Conservation (phyloP, 2,113 vertebrate species). For the Cyphomyrus plagiostoma region DNA sequence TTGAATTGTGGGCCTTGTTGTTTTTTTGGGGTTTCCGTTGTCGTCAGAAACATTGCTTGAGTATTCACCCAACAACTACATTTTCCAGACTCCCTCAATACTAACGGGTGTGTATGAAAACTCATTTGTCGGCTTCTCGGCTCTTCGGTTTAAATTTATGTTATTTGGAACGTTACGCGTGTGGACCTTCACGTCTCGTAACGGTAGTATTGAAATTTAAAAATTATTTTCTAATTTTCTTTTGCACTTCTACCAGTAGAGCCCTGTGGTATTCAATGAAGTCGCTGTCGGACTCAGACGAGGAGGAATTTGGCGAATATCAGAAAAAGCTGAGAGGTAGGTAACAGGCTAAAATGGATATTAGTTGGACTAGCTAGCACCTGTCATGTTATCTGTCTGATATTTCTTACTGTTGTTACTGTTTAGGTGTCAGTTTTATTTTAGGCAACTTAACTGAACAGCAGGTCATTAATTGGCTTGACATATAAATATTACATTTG, state of each 20-base stretch:
- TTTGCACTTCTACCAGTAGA: not conserved
- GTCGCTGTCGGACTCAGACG: slow-evolving; percentile 47
- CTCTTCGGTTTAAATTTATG: not conserved
- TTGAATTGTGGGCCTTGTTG: slow-evolving; percentile 7
- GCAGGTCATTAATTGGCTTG: not conserved
- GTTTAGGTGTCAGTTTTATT: not conserved
- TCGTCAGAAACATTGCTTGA: not conserved
- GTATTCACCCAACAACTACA: not conserved
- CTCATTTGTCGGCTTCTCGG: not conserved
- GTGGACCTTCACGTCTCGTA: not conserved
- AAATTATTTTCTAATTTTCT: not conserved
- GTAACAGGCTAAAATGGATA: slow-evolving; percentile 8
- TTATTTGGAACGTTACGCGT: not conserved
- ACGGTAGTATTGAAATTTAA: not conserved
- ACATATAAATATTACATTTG: not conserved
- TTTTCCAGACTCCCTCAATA: not conserved
- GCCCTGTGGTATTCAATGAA: slow-evolving; percentile 43
- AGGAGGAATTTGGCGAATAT: slow-evolving; percentile 44
- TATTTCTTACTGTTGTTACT: not conserved
- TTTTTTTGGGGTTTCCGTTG: not conserved
- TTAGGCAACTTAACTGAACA: not conserved
- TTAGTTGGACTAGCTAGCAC: not conserved
- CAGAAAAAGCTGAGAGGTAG: slow-evolving; percentile 55
- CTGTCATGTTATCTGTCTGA: not conserved
- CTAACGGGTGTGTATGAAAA: not conserved